These are phyloP conservation scores for Mycteria americana DNA, from an alignment of 2,797 vertebrate genomes.

Conservation along the genomic window DNA sequence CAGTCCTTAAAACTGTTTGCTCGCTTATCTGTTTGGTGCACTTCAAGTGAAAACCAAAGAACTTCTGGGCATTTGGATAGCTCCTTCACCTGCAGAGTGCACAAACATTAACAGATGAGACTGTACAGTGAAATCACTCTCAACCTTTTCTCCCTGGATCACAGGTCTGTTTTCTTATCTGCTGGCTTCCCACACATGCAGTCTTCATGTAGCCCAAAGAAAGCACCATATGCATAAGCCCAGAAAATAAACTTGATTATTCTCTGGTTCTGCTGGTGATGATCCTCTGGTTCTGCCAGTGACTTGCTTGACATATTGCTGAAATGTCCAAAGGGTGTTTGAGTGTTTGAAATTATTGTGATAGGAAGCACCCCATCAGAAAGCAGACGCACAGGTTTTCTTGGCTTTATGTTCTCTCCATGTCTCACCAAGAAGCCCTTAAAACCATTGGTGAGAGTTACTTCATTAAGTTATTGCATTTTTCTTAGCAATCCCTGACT, in stretches of 20 bases:
- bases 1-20: neutral
- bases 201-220: neutral
- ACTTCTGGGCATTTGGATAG: constrained; percentile 41
- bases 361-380: neutral
- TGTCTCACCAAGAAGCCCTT: neutral
- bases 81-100: constrained; percentile 46
- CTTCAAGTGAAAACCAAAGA: constrained; percentile 50
- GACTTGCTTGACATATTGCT: neutral
- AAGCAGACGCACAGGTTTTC: neutral
- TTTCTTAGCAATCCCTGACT: neutral
- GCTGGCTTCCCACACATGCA: neutral
- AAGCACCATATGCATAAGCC: neutral
- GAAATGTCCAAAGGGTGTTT: neutral
- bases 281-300: neutral
- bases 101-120: neutral
- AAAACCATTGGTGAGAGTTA: neutral
- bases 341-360: neutral
- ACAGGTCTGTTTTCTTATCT: neutral
- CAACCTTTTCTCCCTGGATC: neutral
- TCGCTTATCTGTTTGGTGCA: constrained; percentile 54
- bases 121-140: neutral
- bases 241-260: neutral
- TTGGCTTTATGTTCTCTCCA: neutral
- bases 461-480: neutral
- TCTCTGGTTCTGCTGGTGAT: neutral